phyloP scores from a whole-genome alignment of 1,140 invertebrate genomes.

The Aphelenchoides besseyi region DNA sequence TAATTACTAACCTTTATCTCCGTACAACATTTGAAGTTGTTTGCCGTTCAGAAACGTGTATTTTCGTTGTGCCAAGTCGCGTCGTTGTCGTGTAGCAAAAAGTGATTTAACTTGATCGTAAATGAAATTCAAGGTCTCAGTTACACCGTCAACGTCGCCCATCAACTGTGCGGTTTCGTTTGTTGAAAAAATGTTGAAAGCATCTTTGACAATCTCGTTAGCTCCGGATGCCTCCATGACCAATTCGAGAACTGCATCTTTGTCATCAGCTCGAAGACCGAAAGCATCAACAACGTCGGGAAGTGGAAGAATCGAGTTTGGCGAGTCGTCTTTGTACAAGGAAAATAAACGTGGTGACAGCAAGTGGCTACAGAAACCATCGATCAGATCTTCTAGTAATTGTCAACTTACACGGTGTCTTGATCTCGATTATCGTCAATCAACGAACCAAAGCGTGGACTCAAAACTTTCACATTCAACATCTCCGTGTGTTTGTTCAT shows the following conservation, averaged over 20 bases:
- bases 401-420: slow-evolving; percentile 7
- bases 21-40: slow-evolving; percentile 9
- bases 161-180: slow-evolving; percentile 16
- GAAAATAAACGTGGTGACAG: slow-evolving; percentile 27
- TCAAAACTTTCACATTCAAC: slow-evolving; percentile 16
- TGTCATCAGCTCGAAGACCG: slow-evolving; percentile 22
- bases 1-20: not conserved
- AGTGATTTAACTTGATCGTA: slow-evolving; percentile 6
- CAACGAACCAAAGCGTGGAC: slow-evolving; percentile 10
- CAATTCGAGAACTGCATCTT: slow-evolving; percentile 24
- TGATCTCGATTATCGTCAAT: not conserved
- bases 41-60: slow-evolving; percentile 9
- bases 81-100: not conserved
- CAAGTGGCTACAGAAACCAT: slow-evolving; percentile 13
- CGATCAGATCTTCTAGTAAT: not conserved
- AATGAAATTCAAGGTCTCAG: slow-evolving; percentile 7
- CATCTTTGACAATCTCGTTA: slow-evolving; percentile 24
- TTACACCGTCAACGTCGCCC: slow-evolving; percentile 10
- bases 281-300: slow-evolving; percentile 27
- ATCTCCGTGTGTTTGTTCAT: slow-evolving; percentile 20
- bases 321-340: slow-evolving; percentile 34
- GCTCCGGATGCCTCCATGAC: slow-evolving; percentile 29
- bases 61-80: slow-evolving; percentile 10
- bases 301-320: slow-evolving; percentile 22
- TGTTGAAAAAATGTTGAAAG: slow-evolving; percentile 21